A percentile compares a stretch with the other conserved stretches of the same genome.
Conservation (phyloP, 2,797 vertebrate genomes). For the Ciconia nigra region DNA sequence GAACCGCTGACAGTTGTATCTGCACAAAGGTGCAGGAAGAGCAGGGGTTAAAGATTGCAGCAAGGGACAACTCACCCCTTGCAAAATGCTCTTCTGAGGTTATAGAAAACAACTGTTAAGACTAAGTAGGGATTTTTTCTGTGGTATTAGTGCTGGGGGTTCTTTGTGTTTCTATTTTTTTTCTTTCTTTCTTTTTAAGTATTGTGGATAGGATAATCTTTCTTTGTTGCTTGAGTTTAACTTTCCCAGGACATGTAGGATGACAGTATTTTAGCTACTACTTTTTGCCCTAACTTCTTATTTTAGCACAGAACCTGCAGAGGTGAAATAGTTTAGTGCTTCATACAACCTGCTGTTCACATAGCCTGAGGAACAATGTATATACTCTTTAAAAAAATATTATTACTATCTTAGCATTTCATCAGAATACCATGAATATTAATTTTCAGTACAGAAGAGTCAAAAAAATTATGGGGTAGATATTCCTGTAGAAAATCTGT, state of each 20-base stretch:
- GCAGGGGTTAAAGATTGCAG: neutral
- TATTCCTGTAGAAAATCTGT: neutral
- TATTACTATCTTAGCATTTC: neutral
- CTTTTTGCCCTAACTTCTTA: neutral
- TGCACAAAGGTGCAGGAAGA: neutral
- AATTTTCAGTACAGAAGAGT: neutral
- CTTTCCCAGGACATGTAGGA: neutral
- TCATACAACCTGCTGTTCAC: neutral
- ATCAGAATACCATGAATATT: neutral
- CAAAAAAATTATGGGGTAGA: fast-evolving
- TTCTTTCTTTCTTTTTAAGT: neutral
- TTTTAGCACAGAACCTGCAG: neutral
- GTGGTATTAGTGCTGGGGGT: neutral
- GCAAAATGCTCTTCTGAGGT: neutral
- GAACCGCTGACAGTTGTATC: fast-evolving
- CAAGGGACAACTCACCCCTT: neutral
- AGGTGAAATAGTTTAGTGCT: neutral
- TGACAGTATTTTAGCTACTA: neutral
- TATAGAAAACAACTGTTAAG: neutral
- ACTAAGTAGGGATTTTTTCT: neutral
- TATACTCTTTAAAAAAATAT: neutral
- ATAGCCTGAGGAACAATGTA: neutral
- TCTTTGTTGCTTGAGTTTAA: neutral
- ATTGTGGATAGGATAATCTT: neutral
- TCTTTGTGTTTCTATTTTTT: neutral